Percentiles rank a stretch among this genome's conserved stretches.
Conservation (phyloP, 2,113 vertebrate genomes). For the Saimiri boliviensis region DNA sequence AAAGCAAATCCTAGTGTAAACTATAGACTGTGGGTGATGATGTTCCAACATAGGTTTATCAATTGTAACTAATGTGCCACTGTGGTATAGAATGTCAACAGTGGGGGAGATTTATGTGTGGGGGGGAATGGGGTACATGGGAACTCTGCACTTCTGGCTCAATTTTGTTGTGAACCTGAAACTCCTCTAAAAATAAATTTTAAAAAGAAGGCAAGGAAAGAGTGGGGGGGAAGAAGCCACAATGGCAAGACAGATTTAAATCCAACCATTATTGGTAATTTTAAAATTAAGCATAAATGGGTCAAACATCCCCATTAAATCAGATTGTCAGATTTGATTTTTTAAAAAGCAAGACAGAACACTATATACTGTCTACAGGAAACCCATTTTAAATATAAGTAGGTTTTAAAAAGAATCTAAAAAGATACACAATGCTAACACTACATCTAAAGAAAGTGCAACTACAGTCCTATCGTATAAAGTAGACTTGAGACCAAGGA, state of each 20-base stretch:
- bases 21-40: too few species aligned
- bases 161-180: neutral
- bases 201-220: neutral
- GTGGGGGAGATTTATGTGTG: too few species aligned
- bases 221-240: neutral
- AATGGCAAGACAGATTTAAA: neutral
- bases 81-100: too few species aligned
- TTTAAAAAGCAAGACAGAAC: neutral
- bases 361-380: neutral
- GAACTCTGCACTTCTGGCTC: neutral
- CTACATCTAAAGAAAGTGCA: neutral
- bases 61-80: too few species aligned
- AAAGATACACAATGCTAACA: neutral
- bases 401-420: neutral
- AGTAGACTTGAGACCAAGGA: too few species aligned
- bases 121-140: neutral
- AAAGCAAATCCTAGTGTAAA: neutral
- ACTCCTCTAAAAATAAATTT: too few species aligned
- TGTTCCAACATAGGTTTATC: too few species aligned
- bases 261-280: neutral
- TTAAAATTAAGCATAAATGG: neutral
- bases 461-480: neutral
- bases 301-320: neutral
- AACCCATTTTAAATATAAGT: neutral
- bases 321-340: neutral